phyloP scores from a whole-genome alignment of 2,113 vertebrate genomes.

The Phycodurus eques region DNA sequence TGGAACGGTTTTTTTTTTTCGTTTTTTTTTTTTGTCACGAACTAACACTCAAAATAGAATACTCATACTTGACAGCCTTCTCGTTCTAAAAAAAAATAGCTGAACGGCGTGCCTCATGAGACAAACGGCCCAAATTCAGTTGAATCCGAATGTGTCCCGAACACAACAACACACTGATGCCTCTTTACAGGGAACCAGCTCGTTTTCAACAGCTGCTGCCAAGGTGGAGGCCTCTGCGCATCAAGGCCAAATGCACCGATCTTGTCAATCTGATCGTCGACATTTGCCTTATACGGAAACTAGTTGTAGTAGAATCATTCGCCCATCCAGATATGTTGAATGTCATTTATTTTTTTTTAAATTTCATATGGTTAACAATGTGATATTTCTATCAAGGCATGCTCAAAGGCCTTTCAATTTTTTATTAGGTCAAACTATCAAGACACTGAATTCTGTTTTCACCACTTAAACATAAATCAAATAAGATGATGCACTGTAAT shows the following conservation, averaged over 20 bases:
- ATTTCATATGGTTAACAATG: background rate
- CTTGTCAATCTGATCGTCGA: slow-evolving; percentile 28
- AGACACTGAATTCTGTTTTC: slow-evolving; percentile 21
- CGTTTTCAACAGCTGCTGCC: slow-evolving; percentile 35
- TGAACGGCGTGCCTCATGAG: slow-evolving; percentile 16
- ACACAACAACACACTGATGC: slow-evolving; percentile 35
- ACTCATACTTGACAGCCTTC: slow-evolving; percentile 28
- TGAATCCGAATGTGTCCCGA: slow-evolving; percentile 25
- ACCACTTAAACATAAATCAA: slow-evolving; percentile 24
- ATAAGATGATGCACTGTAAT: slow-evolving; percentile 18
- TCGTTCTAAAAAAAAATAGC: slow-evolving; percentile 29
- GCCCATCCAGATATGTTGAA: background rate
- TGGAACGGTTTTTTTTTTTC: background rate
- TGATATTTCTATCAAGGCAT: background rate
- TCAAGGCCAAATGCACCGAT: slow-evolving; percentile 42
- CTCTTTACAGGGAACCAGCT: slow-evolving; percentile 30
- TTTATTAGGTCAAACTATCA: background rate
- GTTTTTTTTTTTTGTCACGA: slow-evolving; percentile 12
- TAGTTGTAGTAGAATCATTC: slow-evolving; percentile 4
- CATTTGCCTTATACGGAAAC: slow-evolving; percentile 30
- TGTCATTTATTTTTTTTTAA: background rate
- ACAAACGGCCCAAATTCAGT: slow-evolving; percentile 24
- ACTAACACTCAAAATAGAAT: slow-evolving; percentile 10
- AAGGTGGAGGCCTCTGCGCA: slow-evolving; percentile 58
- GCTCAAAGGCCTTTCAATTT: background rate